A percentile compares a stretch with the other conserved stretches of the same genome.
Conservation (phyloP, 2,113 vertebrate species). For the Actenoides lindsayi region DNA sequence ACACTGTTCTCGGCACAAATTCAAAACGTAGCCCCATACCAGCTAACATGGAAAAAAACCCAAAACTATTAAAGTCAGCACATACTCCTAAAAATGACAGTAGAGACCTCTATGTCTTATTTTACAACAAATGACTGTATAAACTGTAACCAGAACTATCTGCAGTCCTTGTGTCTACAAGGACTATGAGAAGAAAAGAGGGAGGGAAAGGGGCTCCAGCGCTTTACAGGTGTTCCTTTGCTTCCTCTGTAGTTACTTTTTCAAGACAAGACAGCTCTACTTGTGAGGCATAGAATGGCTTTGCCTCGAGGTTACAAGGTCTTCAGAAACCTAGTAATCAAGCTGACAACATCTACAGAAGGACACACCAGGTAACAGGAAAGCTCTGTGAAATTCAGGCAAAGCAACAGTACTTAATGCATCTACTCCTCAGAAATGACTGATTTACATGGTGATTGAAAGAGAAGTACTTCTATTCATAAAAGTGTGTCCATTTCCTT, state of each 20-base stretch:
- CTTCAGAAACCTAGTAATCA: conserved; percentile 5
- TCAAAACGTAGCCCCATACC: background rate
- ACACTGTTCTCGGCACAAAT: background rate
- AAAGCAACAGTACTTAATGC: background rate
- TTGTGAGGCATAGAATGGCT: background rate
- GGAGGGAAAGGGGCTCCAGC: background rate
- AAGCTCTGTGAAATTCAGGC: background rate
- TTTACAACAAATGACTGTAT: background rate
- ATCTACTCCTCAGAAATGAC: background rate
- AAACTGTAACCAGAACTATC: background rate
- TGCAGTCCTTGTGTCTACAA: background rate
- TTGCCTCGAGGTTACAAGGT: background rate
- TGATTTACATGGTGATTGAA: background rate
- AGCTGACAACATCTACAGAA: background rate
- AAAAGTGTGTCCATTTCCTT: background rate
- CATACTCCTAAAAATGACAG: background rate
- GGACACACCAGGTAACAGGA: background rate
- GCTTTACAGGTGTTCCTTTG: background rate
- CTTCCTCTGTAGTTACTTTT: background rate
- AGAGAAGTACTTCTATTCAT: background rate
- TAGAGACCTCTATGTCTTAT: background rate
- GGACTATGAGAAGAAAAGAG: background rate
- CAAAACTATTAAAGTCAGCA: background rate
- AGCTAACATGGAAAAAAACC: background rate
- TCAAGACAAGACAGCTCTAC: background rate